phyloP scores from a whole-genome alignment of 2,888 invertebrate species.

The Torymus tubicola region DNA sequence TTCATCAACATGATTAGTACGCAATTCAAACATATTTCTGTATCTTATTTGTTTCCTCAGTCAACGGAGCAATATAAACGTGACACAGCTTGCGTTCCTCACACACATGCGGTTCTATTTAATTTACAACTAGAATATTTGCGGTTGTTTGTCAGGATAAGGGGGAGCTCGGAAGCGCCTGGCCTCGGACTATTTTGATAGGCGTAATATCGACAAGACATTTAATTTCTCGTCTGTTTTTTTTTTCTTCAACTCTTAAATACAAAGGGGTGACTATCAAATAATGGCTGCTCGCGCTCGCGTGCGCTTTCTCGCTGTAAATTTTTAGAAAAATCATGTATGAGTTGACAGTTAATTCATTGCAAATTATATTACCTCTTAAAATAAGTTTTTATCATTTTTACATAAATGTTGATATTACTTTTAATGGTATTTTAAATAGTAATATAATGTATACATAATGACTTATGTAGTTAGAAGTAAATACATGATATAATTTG shows the following conservation, averaged over 20 bases:
- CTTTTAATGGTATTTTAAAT: too few species aligned
- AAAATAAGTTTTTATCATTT: too few species aligned
- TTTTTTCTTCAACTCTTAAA: not conserved
- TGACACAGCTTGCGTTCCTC: conserved; percentile 20
- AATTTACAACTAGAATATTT: conserved; percentile 51
- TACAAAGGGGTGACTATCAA: conserved; percentile 53
- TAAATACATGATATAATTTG: too few species aligned
- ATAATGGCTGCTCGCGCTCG: conserved; percentile 47
- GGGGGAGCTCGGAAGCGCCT: conserved; percentile 46
- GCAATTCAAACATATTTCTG: conserved; percentile 47
- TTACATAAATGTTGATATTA: too few species aligned
- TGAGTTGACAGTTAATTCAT: not conserved
- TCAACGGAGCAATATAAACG: conserved; percentile 34
- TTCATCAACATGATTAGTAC: conserved; percentile 39
- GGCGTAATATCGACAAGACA: conserved; percentile 29
- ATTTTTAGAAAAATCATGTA: conserved; percentile 34
- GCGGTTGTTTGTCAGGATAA: conserved; percentile 38
- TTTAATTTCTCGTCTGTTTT: conserved; percentile 19
- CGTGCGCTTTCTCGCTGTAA: conserved; percentile 41
- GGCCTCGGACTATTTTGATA: conserved; percentile 42
- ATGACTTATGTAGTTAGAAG: too few species aligned
- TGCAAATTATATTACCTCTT: too few species aligned
- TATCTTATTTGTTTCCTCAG: conserved; percentile 30
- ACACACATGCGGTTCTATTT: conserved; percentile 37
- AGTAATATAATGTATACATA: too few species aligned